Conservation (phyloP, 1,140 invertebrate genomes). For the Wiebesia pumilae region DNA sequence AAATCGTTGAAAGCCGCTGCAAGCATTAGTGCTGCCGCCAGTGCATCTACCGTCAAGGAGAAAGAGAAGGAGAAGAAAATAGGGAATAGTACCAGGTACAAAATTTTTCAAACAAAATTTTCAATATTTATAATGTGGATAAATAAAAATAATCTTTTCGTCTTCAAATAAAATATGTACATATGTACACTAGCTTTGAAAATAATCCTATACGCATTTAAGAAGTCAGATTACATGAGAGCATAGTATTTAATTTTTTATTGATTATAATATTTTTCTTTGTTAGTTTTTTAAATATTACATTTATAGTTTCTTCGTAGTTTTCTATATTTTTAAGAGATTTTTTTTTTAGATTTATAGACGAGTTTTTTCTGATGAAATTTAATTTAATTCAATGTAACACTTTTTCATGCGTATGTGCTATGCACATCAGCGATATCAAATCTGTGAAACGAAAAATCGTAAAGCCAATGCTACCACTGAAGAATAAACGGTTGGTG, state of each 20-base stretch:
- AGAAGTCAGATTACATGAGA: background rate
- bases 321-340: too few species aligned
- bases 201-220: background rate
- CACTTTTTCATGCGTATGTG: background rate
- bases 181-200: background rate
- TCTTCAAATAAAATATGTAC: background rate
- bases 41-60: conserved; percentile 33
- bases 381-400: background rate
- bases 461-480: conserved; percentile 6
- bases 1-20: conserved; percentile 58
- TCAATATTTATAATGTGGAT: background rate
- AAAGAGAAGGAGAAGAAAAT: conserved; percentile 54
- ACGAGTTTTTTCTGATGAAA: too few species aligned
- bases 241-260: too few species aligned
- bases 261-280: too few species aligned
- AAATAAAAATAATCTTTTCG: background rate
- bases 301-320: too few species aligned
- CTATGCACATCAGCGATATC: background rate
- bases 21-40: too few species aligned
- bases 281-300: too few species aligned
- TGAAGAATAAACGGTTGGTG: conserved; percentile 66
- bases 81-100: conserved; percentile 46
- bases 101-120: background rate
- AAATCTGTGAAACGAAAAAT: conserved; percentile 51
- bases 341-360: too few species aligned